Evolutionary conservation across 2,113 vertebrate genomes (phyloP).

Genomic region (Cheirogaleus medius): DNA sequence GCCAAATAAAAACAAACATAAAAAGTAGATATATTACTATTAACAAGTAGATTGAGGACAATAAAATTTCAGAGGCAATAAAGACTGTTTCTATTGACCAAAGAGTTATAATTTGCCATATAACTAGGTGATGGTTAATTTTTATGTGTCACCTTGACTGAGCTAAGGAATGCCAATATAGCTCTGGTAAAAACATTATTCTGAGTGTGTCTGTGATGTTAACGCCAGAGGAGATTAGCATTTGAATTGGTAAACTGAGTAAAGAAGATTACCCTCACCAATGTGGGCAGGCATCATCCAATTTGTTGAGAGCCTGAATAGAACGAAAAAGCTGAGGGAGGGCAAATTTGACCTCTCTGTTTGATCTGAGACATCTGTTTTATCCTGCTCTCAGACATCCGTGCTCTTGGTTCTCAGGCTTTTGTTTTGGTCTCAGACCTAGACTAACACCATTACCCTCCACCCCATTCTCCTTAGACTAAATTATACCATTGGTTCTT

Average conservation of each 20-base stretch:
- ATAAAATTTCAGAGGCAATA: neutral
- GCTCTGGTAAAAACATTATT: neutral
- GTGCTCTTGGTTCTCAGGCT: neutral
- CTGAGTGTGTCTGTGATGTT: neutral
- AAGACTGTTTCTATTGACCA: neutral
- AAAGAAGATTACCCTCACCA: neutral
- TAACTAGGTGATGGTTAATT: neutral
- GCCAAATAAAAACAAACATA: neutral
- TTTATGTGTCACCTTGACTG: neutral
- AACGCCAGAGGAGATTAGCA: neutral
- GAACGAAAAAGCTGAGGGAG: neutral
- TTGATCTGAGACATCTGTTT: neutral
- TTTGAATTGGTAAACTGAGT: neutral
- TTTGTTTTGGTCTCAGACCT: neutral
- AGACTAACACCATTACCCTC: neutral
- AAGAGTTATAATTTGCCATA: neutral
- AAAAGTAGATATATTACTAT: neutral
- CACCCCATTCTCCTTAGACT: neutral
- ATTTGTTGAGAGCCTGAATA: neutral
- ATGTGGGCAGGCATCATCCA: neutral
- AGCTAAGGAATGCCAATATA: neutral
- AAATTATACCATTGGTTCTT: neutral
- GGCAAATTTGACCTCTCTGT: neutral
- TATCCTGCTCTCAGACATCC: neutral
- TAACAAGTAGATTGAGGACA: neutral